These are phyloP conservation scores for Monochamus saltuarius DNA, from an alignment of 1,140 invertebrate genomes.

Conservation along the genomic window DNA sequence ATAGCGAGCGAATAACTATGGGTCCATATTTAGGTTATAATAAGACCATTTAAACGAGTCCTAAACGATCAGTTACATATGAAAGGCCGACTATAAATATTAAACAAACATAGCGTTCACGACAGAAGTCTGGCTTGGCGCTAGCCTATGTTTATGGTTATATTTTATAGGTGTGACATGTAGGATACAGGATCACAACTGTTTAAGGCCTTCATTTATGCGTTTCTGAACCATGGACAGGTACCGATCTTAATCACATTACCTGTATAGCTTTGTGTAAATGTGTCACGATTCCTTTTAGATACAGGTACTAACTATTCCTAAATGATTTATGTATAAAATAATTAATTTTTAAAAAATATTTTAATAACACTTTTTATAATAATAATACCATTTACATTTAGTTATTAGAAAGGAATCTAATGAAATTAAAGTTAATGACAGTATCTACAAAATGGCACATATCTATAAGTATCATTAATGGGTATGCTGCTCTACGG, in stretches of 20 bases:
- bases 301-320: too few species aligned
- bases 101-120: conserved; percentile 31
- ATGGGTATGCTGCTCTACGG: too few species aligned
- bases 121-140: conserved; percentile 30
- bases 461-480: too few species aligned
- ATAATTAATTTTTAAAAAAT: too few species aligned
- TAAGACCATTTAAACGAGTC: conserved; percentile 1
- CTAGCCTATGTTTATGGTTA: conserved; percentile 16
- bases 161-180: conserved; percentile 31
- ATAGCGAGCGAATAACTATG: conserved; percentile 1
- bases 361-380: too few species aligned
- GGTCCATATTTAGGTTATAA: background rate
- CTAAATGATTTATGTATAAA: too few species aligned
- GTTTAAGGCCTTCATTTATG: conserved; percentile 22
- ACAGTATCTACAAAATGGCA: too few species aligned
- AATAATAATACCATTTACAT: too few species aligned
- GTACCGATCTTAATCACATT: conserved; percentile 22
- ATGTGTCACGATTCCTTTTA: too few species aligned
- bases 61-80: conserved; percentile 15
- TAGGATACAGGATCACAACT: conserved; percentile 25
- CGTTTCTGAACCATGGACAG: conserved; percentile 17
- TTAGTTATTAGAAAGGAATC: too few species aligned
- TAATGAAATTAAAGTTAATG: too few species aligned
- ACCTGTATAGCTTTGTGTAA: conserved; percentile 10
- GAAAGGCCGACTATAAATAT: conserved; percentile 29